Evolutionary conservation across 2,888 invertebrate species (phyloP), one percentile per base, ranked within the genome.

Genomic region (Apodemia zela): DNA sequence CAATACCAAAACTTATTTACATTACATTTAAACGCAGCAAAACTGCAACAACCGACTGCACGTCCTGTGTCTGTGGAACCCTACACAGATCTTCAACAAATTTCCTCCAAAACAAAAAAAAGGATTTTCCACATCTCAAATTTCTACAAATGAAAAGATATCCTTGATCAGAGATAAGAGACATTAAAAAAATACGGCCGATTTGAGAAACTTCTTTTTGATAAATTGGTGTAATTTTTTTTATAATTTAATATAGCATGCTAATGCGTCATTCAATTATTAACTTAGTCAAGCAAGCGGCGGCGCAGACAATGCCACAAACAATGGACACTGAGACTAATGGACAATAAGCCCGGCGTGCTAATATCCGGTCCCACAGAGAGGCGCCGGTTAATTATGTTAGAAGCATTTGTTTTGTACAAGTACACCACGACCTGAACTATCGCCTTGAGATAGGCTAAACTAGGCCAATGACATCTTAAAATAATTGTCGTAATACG

Each of bases 291-390:
- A 54, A 21, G 21, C 54, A 11, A 51, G 18, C 51, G 25, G 25
- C 25, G 21, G 10, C 25, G 21, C 7, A 10, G 25, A 13, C 21
- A 25, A 25, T 29, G 29, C 38, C 49, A 61, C 15, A 49, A 65
- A 68, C 67, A 70, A 71, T 70, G 66, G 69, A 13, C 62, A 47
- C 58, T 57, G 62, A 60, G 60, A 60, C 66, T 62, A 66, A 66
- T 64, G 63, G 62, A 65, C 66, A 67, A 65, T 64, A 59, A 49
- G 58, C 64, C 66, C 54, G 62, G 60, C 69, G 65, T 64, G 65
- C 65, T 67, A 66, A 69, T 70, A 67, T 67, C 62, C 66, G 65
- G 51, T 51, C 60, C 60, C 68, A 62, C 66, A 67, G 67, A 66
- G 68, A 67, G 61, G 69, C 66, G 69, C 69, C 69, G 65, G 64